Percentiles rank a stretch among this genome's conserved stretches.
phyloP scores from a whole-genome alignment of 2,888 invertebrate genomes.

The Ennomos erosarius region DNA sequence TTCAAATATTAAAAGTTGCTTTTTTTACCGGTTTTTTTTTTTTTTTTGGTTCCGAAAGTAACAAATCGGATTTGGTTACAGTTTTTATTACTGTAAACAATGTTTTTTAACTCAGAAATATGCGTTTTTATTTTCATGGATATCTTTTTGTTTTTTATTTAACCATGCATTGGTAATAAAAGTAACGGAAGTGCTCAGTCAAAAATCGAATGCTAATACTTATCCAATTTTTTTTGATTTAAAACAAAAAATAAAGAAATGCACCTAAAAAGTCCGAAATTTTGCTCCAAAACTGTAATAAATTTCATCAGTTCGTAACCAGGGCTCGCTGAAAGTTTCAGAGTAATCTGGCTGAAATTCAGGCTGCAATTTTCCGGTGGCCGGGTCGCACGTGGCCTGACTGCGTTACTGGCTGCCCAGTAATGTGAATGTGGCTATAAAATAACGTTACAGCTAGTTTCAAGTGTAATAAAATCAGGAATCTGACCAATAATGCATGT shows the following conservation, averaged over 20 bases:
- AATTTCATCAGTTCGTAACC: constrained; percentile 21
- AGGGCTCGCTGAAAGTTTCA: constrained; percentile 27
- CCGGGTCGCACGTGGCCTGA: constrained; percentile 16
- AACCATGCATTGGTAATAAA: no score
- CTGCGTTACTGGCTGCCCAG: constrained; percentile 7
- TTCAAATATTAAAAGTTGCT: neutral
- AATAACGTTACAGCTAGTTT: no score
- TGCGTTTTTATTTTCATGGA: neutral
- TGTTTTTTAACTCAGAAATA: neutral
- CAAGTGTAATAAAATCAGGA: no score
- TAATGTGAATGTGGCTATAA: neutral
- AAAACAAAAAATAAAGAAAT: no score
- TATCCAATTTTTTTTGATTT: no score
- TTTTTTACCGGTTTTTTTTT: no score
- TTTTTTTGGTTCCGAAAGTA: no score
- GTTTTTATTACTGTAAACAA: no score
- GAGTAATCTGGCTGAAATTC: constrained; percentile 34
- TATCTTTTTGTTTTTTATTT: neutral
- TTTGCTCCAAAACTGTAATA: constrained; percentile 5
- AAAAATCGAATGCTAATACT: no score
- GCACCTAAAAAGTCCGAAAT: neutral
- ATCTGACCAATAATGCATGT: no score
- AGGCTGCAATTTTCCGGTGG: constrained; percentile 17
- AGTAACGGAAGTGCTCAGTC: no score
- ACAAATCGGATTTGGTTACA: no score